Conservation (phyloP, 2,797 vertebrate species). For the Melanotaenia nigrans region DNA sequence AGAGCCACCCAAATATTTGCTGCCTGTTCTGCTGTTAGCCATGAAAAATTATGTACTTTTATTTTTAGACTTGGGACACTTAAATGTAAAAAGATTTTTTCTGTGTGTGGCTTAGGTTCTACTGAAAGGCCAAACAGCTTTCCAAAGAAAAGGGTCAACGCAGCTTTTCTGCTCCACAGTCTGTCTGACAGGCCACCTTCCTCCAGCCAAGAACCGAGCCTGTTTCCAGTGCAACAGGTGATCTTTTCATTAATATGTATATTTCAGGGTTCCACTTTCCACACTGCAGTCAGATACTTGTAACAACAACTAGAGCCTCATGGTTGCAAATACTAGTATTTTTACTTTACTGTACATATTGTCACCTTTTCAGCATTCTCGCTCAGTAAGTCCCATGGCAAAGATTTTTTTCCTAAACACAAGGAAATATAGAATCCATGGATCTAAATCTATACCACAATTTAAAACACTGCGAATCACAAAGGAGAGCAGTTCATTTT, state of each 20-base stretch:
- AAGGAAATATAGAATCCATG: too few relatives aligned
- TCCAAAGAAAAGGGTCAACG: conserved; percentile 97
- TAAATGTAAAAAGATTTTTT: neutral
- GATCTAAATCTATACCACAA: too few relatives aligned
- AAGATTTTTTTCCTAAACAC: too few relatives aligned
- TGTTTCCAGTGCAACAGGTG: conserved; percentile 96
- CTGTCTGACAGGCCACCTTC: conserved; percentile 93
- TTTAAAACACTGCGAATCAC: too few relatives aligned
- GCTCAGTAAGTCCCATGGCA: too few relatives aligned
- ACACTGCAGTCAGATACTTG: neutral
- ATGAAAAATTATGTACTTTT: neutral
- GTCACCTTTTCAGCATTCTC: too few relatives aligned
- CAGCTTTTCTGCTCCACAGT: conserved; percentile 99
- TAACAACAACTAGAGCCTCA: too few relatives aligned
- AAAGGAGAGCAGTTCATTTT: too few relatives aligned
- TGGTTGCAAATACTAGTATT: too few relatives aligned
- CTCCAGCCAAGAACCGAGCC: conserved; percentile 86
- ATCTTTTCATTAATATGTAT: neutral
- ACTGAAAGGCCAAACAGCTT: conserved; percentile 97
- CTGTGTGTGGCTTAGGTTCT: conserved; percentile 60
- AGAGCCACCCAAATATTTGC: neutral
- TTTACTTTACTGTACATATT: too few relatives aligned
- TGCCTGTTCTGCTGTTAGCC: neutral
- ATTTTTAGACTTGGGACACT: neutral
- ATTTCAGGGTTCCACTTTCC: neutral